phyloP scores from a whole-genome alignment of 2,888 invertebrate genomes.

The Eumerus sabulonum region DNA sequence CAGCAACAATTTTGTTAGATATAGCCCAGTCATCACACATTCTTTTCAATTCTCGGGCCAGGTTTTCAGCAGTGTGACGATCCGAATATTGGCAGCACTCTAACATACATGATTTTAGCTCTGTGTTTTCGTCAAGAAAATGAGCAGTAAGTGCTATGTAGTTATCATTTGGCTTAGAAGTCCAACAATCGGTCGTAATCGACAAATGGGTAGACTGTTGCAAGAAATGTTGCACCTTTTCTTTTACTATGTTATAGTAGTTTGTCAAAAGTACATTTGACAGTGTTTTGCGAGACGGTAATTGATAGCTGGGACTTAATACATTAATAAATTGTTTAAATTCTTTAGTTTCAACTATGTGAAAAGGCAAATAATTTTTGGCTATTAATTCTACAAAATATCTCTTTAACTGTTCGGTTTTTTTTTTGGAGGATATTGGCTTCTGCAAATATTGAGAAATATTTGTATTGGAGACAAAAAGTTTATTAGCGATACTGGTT shows the following conservation, averaged over 20 bases:
- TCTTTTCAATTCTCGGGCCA: background rate
- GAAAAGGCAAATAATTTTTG: no score
- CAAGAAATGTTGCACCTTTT: constrained; percentile 1
- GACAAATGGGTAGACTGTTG: background rate
- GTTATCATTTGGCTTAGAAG: background rate
- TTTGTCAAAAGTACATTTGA: no score
- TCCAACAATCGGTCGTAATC: constrained; percentile 13
- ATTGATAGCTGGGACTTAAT: no score
- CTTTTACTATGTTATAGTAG: background rate
- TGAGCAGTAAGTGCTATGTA: constrained; percentile 17
- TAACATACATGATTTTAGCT: constrained; percentile 5
- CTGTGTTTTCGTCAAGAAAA: constrained; percentile 17
- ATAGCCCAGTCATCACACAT: constrained; percentile 17
- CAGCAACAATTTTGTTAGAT: constrained; percentile 16
- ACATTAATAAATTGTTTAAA: no score
- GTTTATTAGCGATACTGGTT: no score
- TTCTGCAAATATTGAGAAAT: no score
- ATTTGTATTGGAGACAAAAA: no score
- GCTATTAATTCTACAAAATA: no score
- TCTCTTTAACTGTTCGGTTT: no score
- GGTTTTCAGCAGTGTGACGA: constrained; percentile 9
- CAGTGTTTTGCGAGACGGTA: no score
- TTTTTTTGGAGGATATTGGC: no score
- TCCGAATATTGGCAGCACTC: constrained; percentile 16
- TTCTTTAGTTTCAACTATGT: no score